Conservation (phyloP, 2,113 vertebrate genomes). For the Rhipidura dahli region DNA sequence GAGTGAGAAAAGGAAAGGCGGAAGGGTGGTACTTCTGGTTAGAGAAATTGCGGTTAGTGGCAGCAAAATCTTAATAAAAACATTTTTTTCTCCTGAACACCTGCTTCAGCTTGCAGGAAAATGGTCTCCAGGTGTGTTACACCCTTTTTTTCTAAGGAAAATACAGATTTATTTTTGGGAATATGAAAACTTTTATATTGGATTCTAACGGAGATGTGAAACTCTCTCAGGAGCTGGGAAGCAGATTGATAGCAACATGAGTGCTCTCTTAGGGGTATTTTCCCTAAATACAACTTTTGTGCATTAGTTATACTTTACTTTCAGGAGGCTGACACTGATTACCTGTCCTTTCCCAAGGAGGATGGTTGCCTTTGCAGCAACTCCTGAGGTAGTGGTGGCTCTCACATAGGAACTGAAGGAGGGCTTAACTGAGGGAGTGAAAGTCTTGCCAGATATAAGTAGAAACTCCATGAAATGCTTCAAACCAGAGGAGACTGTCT, state of each 20-base stretch:
- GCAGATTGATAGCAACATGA: background rate
- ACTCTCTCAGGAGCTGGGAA: background rate
- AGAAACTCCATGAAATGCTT: background rate
- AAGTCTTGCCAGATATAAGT: background rate
- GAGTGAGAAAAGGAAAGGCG: background rate
- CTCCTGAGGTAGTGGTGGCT: background rate
- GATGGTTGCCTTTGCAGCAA: background rate
- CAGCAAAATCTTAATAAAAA: background rate
- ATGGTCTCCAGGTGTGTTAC: background rate
- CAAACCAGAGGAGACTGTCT: background rate
- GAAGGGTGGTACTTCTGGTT: background rate
- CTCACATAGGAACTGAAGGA: background rate
- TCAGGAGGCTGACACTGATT: background rate
- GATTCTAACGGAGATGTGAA: background rate
- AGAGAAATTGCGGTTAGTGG: background rate
- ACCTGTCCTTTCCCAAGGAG: background rate
- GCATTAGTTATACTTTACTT: background rate
- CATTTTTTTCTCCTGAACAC: background rate
- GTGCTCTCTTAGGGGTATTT: background rate
- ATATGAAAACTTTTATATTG: background rate
- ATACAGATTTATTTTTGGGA: background rate
- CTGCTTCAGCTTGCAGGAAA: background rate
- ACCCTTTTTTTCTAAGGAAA: background rate
- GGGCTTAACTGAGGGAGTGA: background rate
- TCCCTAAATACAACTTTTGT: background rate